These are phyloP conservation scores for Acestrorhynchus altus DNA, from an alignment of 2,797 vertebrate genomes.

Conservation along the genomic window DNA sequence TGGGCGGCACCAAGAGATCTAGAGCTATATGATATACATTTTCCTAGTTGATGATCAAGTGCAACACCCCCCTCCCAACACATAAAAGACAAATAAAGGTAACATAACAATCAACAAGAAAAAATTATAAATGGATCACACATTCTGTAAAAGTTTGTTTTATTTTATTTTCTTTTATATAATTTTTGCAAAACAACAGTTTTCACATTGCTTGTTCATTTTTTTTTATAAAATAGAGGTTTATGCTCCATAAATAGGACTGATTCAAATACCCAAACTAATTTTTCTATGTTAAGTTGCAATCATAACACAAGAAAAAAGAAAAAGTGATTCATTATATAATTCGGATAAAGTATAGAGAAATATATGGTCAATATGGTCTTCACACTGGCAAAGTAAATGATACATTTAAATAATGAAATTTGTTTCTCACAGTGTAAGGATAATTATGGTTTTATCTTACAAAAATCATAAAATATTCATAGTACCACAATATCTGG, in stretches of 20 bases:
- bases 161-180: conserved; percentile 75
- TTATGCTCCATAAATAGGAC: conserved; percentile 74
- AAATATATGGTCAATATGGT: conserved; percentile 31
- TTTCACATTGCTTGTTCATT: conserved; percentile 72
- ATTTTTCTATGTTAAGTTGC: conserved; percentile 66
- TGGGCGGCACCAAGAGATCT: conserved; percentile 81
- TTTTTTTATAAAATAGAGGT: conserved; percentile 72
- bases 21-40: conserved; percentile 69
- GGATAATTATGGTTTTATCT: conserved; percentile 33
- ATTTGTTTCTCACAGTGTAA: conserved; percentile 49
- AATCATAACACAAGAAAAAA: conserved; percentile 22
- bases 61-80: neutral
- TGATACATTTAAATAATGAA: conserved; percentile 33
- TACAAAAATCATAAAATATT: conserved; percentile 30
- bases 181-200: conserved; percentile 77
- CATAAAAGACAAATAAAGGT: conserved; percentile 66
- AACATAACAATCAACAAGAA: conserved; percentile 60
- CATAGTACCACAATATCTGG: conserved; percentile 17
- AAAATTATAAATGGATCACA: conserved; percentile 66
- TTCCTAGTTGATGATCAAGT: conserved; percentile 57
- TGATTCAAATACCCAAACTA: conserved; percentile 71
- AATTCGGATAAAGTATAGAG: conserved; percentile 32
- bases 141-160: conserved; percentile 71
- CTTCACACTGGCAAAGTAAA: conserved; percentile 36
- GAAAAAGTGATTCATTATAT: conserved; percentile 30